Evolutionary conservation across 2,797 vertebrate species (phyloP).

Genomic region (Acanthurus leucopareius): DNA sequence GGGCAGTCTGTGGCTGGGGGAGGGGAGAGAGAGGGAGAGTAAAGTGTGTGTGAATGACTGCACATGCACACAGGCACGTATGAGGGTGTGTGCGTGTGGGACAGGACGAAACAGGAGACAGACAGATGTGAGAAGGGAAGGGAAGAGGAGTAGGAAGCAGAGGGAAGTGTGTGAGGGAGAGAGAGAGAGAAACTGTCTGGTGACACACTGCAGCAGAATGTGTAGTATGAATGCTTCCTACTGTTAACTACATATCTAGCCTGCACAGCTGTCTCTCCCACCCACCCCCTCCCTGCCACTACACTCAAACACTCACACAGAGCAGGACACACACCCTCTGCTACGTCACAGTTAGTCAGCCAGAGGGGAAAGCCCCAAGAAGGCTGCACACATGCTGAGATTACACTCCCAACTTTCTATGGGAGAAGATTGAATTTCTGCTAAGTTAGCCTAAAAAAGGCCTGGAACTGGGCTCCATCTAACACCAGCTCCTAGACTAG

Average conservation of each 20-base stretch:
- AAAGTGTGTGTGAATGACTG: slow-evolving; percentile 32
- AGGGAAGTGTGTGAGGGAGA: slow-evolving; percentile 30
- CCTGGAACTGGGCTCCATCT: too few relatives aligned
- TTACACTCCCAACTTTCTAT: too few relatives aligned
- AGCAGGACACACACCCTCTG: slow-evolving; percentile 57
- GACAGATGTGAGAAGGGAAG: slow-evolving; percentile 60
- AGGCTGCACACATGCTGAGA: slow-evolving; percentile 29
- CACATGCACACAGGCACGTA: slow-evolving; percentile 52
- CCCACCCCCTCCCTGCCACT: slow-evolving; percentile 42
- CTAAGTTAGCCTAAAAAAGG: too few relatives aligned
- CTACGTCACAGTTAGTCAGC: slow-evolving; percentile 69
- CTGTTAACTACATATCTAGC: slow-evolving; percentile 78
- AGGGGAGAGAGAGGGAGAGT: slow-evolving; percentile 20
- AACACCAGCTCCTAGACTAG: too few relatives aligned
- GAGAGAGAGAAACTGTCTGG: slow-evolving; percentile 56
- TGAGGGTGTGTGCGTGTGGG: slow-evolving; percentile 41
- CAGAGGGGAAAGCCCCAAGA: slow-evolving; percentile 71
- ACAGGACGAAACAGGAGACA: slow-evolving; percentile 58
- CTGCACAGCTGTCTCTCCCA: slow-evolving; percentile 76
- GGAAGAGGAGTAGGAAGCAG: slow-evolving; percentile 57
- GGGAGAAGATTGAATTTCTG: too few relatives aligned
- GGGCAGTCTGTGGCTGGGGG: slow-evolving; percentile 42
- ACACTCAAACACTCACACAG: slow-evolving; percentile 40
- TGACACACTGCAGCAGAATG: slow-evolving; percentile 81
- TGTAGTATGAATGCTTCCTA: slow-evolving; percentile 78